Base-by-base conservation (phyloP, 2,797 vertebrate species). In the Adelosebastes latens region DNA sequence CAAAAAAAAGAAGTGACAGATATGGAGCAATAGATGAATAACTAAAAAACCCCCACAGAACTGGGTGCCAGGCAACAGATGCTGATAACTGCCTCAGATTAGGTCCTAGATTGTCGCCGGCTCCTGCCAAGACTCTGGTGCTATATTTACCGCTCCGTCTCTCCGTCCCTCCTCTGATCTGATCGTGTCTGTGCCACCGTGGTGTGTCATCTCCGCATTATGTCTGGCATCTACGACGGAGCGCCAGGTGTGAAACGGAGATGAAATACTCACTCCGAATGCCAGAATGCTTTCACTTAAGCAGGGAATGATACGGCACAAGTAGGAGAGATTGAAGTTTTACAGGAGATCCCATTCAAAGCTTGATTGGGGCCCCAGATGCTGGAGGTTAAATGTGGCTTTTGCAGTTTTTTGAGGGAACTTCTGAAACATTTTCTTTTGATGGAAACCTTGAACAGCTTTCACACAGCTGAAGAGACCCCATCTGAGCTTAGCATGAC, bases 21-120 rank as follows among this genome's bases (percentile, higher is more conserved):
- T 91, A 93, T 89, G 81, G 79, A 94, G 88, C 78, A 80, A 85
- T 87, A 84, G 92, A 93, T 92, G 91, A 93, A 94, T 90, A 90
- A 89, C 82, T 86, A 83, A 89, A 65, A 62, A 87, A 25, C 64
- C 86, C 82, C 88, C 84, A 84, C 81, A 90, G 87, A 90, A 92
- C 77, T 62, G 82, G 91, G 87, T 92, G 93, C 93, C 93, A 94
- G 88, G 91, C 90, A 93, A 95, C 93, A 94, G 93, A 94, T 94
- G 90, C 91, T 90, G 93, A 94, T 93, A 94, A 90, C 90, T 80
- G 84, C 86, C 75, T 90, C 88, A 92, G 92, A 94, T 95, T 92
- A 94, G 84, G 86, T 89, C 83, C 82, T 80, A 90, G 91, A 94
- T 95, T 94, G 91, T 92, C 64, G 80, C 49, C 32, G 60, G 82